Evolutionary conservation across 2,113 vertebrate species (phyloP).

Genomic region (Aythya baeri): DNA sequence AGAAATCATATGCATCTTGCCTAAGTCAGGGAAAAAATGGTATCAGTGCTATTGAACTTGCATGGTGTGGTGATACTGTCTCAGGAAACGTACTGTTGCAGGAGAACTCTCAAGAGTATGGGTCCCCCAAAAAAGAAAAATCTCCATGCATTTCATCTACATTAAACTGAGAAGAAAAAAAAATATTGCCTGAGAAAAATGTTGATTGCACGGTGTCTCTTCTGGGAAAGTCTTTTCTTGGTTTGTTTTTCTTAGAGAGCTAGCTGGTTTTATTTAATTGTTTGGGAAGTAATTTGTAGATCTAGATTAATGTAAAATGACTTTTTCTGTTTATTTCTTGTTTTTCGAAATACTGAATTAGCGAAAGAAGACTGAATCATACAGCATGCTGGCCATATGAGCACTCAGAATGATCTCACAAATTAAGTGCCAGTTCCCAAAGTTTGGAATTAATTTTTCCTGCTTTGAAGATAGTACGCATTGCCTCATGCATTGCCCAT

Average conservation of each 20-base stretch:
- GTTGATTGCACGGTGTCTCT: not conserved
- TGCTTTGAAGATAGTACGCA: not conserved
- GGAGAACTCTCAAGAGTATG: not conserved
- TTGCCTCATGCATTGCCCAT: not conserved
- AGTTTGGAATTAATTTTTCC: not conserved
- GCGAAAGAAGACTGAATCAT: not conserved
- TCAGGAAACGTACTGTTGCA: not conserved
- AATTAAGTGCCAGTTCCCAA: not conserved
- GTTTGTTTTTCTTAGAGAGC: not conserved
- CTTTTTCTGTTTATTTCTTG: not conserved
- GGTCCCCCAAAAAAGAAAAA: not conserved
- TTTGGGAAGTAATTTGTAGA: not conserved
- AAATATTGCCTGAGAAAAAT: not conserved
- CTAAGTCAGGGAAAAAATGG: not conserved
- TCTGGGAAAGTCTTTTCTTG: not conserved
- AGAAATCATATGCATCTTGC: not conserved
- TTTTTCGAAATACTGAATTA: not conserved
- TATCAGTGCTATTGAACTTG: not conserved
- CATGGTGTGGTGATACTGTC: not conserved
- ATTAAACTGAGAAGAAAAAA: not conserved
- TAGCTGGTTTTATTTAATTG: not conserved
- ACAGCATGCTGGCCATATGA: not conserved
- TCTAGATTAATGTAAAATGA: not conserved
- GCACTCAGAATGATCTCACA: not conserved
- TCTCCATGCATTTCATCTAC: not conserved